These are phyloP conservation scores for Darevskia nairensis DNA, from an alignment of 2,797 vertebrate genomes.

Conservation along the genomic window DNA sequence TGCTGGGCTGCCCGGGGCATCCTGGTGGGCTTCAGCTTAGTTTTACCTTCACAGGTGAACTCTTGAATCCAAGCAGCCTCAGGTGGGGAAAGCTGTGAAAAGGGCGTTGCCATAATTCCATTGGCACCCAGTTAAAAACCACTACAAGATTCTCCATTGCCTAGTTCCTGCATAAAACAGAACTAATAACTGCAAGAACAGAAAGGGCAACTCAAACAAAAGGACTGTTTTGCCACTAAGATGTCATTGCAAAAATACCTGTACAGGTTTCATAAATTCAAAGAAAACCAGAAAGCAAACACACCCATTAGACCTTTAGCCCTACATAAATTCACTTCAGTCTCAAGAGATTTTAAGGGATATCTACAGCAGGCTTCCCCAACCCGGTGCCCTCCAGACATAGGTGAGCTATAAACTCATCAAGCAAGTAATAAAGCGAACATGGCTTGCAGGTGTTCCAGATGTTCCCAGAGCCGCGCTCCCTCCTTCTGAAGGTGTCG, in stretches of 20 bases:
- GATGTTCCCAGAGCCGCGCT: slow-evolving; percentile 53
- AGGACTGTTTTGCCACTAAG: background rate
- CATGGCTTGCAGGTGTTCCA: slow-evolving; percentile 59
- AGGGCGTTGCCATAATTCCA: background rate
- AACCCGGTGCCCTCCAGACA: background rate
- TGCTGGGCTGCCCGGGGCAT: background rate
- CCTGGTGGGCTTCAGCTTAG: too few relatives aligned
- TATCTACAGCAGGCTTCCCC: background rate
- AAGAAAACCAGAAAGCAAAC: background rate
- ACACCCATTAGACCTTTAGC: background rate
- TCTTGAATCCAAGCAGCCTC: background rate
- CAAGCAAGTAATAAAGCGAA: too few relatives aligned
- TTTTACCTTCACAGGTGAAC: background rate
- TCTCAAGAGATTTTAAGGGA: too few relatives aligned
- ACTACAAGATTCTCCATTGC: background rate
- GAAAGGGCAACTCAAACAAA: background rate
- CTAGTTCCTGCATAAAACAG: background rate
- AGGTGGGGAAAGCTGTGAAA: too few relatives aligned
- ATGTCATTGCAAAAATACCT: background rate
- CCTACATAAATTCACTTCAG: background rate
- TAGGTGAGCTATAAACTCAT: too few relatives aligned
- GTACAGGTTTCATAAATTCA: background rate
- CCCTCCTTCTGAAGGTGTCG: slow-evolving; percentile 68
- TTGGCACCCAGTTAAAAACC: background rate
- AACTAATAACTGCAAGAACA: background rate